Percentiles rank a stretch among this genome's conserved stretches.
Evolutionary conservation across 2,888 invertebrate species (phyloP).

Genomic region (Ephialtes manifestator): DNA sequence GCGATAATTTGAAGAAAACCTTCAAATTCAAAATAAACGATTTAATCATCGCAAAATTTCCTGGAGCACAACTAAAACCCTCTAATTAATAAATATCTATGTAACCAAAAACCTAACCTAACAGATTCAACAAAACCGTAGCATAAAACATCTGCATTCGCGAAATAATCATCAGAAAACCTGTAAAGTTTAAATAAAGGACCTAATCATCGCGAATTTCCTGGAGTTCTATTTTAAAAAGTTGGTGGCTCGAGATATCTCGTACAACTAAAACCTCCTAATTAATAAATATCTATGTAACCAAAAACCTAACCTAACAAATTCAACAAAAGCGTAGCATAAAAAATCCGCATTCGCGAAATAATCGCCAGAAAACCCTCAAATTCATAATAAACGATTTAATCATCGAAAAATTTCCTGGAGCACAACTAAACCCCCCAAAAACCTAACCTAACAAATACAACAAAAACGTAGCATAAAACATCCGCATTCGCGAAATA

Average conservation of each 20-base stretch:
- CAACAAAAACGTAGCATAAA: no score
- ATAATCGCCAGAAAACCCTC: conserved; percentile 25
- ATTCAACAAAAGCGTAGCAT: background rate
- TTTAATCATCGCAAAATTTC: no score
- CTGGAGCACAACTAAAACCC: no score
- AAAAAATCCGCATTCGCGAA: conserved; percentile 51
- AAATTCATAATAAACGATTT: conserved; percentile 52
- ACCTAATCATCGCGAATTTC: conserved; percentile 53
- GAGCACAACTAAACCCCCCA: no score
- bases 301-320: conserved; percentile 49
- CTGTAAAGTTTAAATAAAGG: conserved; percentile 58
- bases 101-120: conserved; percentile 39
- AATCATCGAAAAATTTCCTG: conserved; percentile 53
- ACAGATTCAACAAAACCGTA: conserved; percentile 6
- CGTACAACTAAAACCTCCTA: background rate
- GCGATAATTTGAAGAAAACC: no score
- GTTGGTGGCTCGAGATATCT: no score
- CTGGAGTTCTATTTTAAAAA: no score
- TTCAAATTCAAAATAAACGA: no score
- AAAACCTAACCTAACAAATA: no score
- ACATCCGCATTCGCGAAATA: no score
- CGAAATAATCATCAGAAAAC: conserved; percentile 7
- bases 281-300: background rate
- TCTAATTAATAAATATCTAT: background rate
- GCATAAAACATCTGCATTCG: conserved; percentile 53